Base-by-base conservation (phyloP, 2,888 invertebrate genomes). In the Epirrita christyi region DNA sequence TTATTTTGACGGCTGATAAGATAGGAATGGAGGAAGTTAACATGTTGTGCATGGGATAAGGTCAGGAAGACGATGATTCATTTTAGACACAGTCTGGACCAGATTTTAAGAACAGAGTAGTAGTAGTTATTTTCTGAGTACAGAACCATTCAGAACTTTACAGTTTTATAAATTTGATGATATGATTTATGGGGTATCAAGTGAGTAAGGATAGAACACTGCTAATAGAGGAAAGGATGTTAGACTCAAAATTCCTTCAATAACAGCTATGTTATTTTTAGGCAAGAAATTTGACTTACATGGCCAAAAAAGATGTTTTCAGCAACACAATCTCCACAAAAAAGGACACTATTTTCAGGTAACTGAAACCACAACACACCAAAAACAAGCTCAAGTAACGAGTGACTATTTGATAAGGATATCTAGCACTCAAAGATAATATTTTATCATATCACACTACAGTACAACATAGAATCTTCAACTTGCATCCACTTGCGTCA, bases 391-490 rank as follows among this genome's bases (percentile, higher is more conserved):
- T 27, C 43, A 43, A 59, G 41, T 52, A 47, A 58, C 42, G 37
- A 59, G 43, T 61, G 57, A 66, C 59, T 63, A 52, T 29, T 71
- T 69, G 72, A 73, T 76, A 81, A 78, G 83, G 81, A 63, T 77
- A 72, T 75, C 69, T 85, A 85, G 75, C 76, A 80, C 75, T 71
- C 73, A 71, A 62, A 81, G 88, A 88, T 89, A 86, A 69, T 48
- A 78, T 75, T 83, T 84, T 88, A 88, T 88, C 88, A 85, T 85
- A 86, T 83, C 84, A 76, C 63, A 73, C 69, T 67, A 76, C 73
- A 78, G 78, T 76, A 81, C 76, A 77, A 78, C 81, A 78, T 83
- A 84, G 81, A 83, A 80, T 83, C 76, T 82, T 76, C 72, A 76
- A 76, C 78, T 80, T 75, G 73, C 71, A 82, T 72, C 76, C 77